Evolutionary conservation across 1,140 invertebrate species (phyloP), one percentile per base, ranked within the genome.

Genomic region (Apis florea): DNA sequence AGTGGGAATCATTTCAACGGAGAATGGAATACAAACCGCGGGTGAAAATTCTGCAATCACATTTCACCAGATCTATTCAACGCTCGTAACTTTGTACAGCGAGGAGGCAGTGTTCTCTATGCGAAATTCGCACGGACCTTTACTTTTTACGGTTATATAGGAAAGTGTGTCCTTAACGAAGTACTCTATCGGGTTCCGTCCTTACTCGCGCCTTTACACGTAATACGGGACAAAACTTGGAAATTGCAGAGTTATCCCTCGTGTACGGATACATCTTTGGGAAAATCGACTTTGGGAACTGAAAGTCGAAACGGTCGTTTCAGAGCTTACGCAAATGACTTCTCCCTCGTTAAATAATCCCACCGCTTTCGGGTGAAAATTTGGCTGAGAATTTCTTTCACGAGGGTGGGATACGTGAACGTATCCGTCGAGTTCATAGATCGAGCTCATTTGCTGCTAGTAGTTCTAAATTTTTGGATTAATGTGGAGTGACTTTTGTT

Each of bases 231-330:
- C 24, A 51, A 71, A 87, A 87, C 64, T 87, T 87, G 40, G 78
- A 84, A 79, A 87, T 84, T 74, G 73, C 79, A 81, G 73, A 81
- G 67, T 81, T 69, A 69, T 77, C 70, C 56, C 54, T 9, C 67
- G 24, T 83, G 80, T 74, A 83, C 68, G 69, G 63, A 83, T 81
- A 59, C 56, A 74, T 74, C 64, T 71, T 79, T 69, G 31, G 49
- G 66, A 24, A 76, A 69, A 83, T 86, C 75, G 84, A 86, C 84
- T 86, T 86, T 86, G 47, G 31, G 40, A 86, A 85, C 71, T 83
- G 40, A 51, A 72, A 86, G 82, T 67, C 64, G 71, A 81, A 83
- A 64, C 67, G 56, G 31, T 70, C 56, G 73, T 77, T 59, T 58
- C 40, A 47, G 31, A 70, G 70, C 80, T 77, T 82, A 69, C 13